phyloP scores from a whole-genome alignment of 2,797 vertebrate species.

The Lutra lutra region DNA sequence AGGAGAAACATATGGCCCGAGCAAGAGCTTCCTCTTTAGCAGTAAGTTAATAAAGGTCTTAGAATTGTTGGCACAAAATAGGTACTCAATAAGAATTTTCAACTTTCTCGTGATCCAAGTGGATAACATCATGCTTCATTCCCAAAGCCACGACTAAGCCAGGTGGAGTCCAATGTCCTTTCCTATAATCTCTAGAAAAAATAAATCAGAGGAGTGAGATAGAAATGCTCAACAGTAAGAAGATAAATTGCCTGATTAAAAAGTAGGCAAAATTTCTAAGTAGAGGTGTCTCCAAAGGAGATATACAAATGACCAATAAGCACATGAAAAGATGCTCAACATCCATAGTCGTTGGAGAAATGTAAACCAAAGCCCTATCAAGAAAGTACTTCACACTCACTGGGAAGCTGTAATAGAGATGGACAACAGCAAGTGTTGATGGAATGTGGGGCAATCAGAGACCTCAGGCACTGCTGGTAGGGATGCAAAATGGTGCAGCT shows the following conservation, averaged over 20 bases:
- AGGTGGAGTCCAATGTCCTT: not conserved
- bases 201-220: not conserved
- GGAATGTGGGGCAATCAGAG: not conserved
- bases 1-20: not conserved
- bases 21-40: not conserved
- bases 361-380: not conserved
- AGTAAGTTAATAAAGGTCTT: not conserved
- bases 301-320: not conserved
- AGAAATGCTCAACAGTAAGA: not conserved
- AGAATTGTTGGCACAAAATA: not conserved
- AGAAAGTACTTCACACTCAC: not conserved
- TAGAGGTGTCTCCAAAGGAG: not conserved
- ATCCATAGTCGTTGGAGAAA: not conserved
- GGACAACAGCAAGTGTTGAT: not conserved
- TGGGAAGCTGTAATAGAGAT: not conserved
- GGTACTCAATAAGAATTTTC: not conserved
- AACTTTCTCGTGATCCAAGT: conserved; percentile 17
- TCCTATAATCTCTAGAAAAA: not conserved
- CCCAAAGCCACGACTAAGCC: not conserved
- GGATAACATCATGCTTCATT: not conserved
- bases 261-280: not conserved
- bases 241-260: not conserved
- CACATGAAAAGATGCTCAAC: not conserved
- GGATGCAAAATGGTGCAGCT: not conserved
- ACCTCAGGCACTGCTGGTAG: not conserved